These are phyloP conservation scores for Camelus dromedarius DNA, from an alignment of 2,113 vertebrate species.

Conservation along the genomic window DNA sequence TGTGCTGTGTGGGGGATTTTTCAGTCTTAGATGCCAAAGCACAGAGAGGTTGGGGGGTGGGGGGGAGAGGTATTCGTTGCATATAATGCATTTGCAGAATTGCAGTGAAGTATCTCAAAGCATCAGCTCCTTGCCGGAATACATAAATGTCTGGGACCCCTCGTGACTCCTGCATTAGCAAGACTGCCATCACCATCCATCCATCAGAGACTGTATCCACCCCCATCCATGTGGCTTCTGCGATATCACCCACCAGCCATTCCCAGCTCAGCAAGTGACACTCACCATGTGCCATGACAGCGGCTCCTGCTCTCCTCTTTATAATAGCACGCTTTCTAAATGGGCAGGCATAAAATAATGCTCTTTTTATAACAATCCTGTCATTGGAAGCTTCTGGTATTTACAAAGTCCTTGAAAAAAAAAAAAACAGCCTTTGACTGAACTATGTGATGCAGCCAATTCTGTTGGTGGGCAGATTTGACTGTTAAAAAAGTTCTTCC, in stretches of 20 bases:
- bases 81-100: constrained; percentile 6
- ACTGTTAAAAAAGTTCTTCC: constrained; percentile 67
- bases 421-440: constrained; percentile 64
- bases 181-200: not conserved
- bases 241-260: not conserved
- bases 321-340: constrained; percentile 38
- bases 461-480: constrained; percentile 69
- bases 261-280: constrained; percentile 51
- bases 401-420: constrained; percentile 58
- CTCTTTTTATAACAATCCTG: constrained; percentile 70
- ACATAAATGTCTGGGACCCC: not conserved
- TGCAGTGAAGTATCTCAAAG: constrained; percentile 43
- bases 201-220: not conserved
- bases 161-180: not conserved
- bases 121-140: not conserved
- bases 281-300: not conserved
- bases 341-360: constrained; percentile 17
- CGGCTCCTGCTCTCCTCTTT: constrained; percentile 38
- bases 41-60: not conserved
- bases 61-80: not conserved
- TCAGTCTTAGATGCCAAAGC: not conserved
- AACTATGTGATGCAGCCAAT: constrained; percentile 67
- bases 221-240: not conserved
- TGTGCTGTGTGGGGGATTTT: not conserved
- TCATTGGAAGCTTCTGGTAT: constrained; percentile 73